Evolutionary conservation across 2,797 vertebrate genomes (phyloP).

Genomic region (Tiaroga cobitis): DNA sequence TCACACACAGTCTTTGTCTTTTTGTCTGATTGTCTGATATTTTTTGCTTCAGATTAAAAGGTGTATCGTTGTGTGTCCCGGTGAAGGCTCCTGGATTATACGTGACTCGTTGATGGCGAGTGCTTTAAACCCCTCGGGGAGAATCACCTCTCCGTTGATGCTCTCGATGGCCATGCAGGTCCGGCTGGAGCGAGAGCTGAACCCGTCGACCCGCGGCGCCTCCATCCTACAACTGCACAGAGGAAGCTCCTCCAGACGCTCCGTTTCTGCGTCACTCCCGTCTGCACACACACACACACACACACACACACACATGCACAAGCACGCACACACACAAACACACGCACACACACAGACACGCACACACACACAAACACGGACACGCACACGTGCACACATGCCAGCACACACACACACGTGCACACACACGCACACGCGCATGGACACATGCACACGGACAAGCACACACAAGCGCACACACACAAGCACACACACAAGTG

Average conservation of each 20-base stretch:
- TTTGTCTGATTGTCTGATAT: neutral
- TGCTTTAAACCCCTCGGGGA: no score
- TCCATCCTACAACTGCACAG: conserved; percentile 95
- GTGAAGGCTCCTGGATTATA: neutral
- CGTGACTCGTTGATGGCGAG: neutral
- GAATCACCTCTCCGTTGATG: conserved; percentile 84
- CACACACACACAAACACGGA: no score
- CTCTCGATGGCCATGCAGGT: conserved; percentile 93
- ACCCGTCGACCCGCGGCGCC: conserved; percentile 87
- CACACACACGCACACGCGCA: no score
- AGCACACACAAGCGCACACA: no score
- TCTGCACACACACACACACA: conserved; percentile 67
- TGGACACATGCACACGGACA: no score
- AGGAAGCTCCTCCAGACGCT: conserved; percentile 89
- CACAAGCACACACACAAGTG: no score
- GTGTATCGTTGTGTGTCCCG: neutral
- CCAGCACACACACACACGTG: no score
- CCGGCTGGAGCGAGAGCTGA: conserved; percentile 77
- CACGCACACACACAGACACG: no score
- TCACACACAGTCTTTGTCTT: no score
- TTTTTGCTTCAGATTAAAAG: neutral
- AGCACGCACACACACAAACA: no score
- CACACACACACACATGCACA: no score
- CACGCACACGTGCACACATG: no score
- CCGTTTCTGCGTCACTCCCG: conserved; percentile 87